Evolutionary conservation across 2,797 vertebrate genomes (phyloP).

Genomic region (Buphagus erythrorhynchus): DNA sequence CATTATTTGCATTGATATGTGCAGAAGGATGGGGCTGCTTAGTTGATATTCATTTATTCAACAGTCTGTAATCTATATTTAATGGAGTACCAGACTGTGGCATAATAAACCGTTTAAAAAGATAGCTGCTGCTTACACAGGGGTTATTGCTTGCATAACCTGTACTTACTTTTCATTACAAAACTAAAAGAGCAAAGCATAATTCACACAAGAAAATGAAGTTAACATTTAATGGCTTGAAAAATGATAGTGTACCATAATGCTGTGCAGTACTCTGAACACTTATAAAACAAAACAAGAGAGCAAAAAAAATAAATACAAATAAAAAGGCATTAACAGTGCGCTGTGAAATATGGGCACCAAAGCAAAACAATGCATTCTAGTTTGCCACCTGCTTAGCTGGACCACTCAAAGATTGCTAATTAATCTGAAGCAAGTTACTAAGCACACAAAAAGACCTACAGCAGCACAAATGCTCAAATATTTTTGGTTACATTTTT

Average conservation of each 20-base stretch:
- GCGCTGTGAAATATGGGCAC: slow-evolving; percentile 36
- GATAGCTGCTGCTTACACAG: slow-evolving; percentile 78
- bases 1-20: slow-evolving; percentile 81
- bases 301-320: slow-evolving; percentile 54
- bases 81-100: slow-evolving; percentile 84
- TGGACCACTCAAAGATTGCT: background rate
- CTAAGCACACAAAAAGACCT: background rate
- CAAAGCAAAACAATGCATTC: slow-evolving; percentile 37
- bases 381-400: slow-evolving; percentile 20
- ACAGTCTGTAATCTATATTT: slow-evolving; percentile 84
- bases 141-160: slow-evolving; percentile 84
- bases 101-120: slow-evolving; percentile 85
- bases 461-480: background rate
- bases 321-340: slow-evolving; percentile 48
- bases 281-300: slow-evolving; percentile 70
- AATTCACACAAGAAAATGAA: slow-evolving; percentile 82
- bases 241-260: slow-evolving; percentile 74
- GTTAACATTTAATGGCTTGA: slow-evolving; percentile 80
- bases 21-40: slow-evolving; percentile 76
- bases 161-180: slow-evolving; percentile 84
- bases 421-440: background rate
- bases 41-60: slow-evolving; percentile 86
- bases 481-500: background rate
- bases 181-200: slow-evolving; percentile 82
- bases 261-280: slow-evolving; percentile 50